Evolutionary conservation across 2,113 vertebrate species (phyloP).

Genomic region (Noturus placidus): DNA sequence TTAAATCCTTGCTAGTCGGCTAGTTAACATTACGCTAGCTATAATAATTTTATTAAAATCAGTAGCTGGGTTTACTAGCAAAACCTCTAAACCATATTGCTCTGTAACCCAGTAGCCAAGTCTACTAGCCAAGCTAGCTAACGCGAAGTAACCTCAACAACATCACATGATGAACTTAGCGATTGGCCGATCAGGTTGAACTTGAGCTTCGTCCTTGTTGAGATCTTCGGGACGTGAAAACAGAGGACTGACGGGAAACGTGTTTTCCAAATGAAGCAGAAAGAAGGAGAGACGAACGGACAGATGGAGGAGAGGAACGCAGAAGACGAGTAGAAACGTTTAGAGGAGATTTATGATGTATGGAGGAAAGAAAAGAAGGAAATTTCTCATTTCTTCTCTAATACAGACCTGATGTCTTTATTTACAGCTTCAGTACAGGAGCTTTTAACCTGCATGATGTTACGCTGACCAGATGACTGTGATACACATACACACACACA

Average conservation of each 20-base stretch:
- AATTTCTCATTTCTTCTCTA: background rate
- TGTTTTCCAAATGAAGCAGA: background rate
- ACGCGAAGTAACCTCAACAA: background rate
- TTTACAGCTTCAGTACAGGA: slow-evolving; percentile 28
- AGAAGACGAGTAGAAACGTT: background rate
- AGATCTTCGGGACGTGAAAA: background rate
- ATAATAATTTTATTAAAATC: background rate
- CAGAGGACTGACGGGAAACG: background rate
- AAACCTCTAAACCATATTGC: background rate
- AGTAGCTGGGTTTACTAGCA: background rate
- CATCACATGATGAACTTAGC: background rate
- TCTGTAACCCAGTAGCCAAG: background rate
- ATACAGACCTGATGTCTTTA: slow-evolving; percentile 20
- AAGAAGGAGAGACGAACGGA: background rate
- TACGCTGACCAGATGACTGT: slow-evolving; percentile 63
- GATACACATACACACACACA: slow-evolving; percentile 47
- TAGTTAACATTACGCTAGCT: background rate
- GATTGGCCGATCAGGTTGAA: background rate
- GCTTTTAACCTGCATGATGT: slow-evolving; percentile 56
- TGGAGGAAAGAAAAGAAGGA: background rate
- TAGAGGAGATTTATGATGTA: background rate
- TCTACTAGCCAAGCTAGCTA: background rate
- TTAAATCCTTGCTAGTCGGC: background rate
- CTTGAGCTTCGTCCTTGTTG: background rate
- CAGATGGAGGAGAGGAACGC: slow-evolving; percentile 10